Base-by-base conservation (phyloP, 1,140 invertebrate genomes). In the Samia ricini region DNA sequence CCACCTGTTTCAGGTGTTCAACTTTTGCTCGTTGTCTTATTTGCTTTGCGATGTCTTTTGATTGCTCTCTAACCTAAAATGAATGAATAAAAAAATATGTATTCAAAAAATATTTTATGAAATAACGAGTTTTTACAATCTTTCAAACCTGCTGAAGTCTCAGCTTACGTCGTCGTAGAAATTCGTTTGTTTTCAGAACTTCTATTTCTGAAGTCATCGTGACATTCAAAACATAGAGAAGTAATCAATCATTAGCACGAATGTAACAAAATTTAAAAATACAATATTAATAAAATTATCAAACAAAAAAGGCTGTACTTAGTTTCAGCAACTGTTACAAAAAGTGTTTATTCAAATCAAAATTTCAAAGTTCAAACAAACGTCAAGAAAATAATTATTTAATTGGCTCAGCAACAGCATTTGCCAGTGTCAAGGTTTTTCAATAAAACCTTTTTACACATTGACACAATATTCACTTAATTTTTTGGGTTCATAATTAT, bases 11-110 rank as follows among this genome's bases (percentile, higher is more conserved):
- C 57, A 83, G 77, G 63, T 84, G 87, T 74, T 89, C 88, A 66
- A 75, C 69, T 72, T 85, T 88, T 52, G 88, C 82, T 29, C 83
- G 82, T 68, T 88, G 78, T 71, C 89, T 73, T 65, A 91, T 85
- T 79, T 87, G 85, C 68, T 89, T 90, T 18, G 89, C 89, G 33
- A 91, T 90, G 50, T 90, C 88, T 79, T 90, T 90, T 64, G 89
- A 91, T 69, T 91, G 89, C 79, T 91, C 89, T 58, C 89, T 79
- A 64, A 91, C 89, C 89, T 91, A 83, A 67, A 80, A 78, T 7
- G 7, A 57, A 29, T 63, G 2, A 52, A 23, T 61, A 22, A 61
- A 63, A 52, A 52, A 22, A 21, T 7, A 22, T 8, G 8, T 21
- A 10, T 62, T 62, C 60, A 61, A 29, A 23, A 18, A 3, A 60